Percentiles rank a stretch among this genome's conserved stretches.
phyloP scores from a whole-genome alignment of 2,113 vertebrate species.

The Lonchura striata region DNA sequence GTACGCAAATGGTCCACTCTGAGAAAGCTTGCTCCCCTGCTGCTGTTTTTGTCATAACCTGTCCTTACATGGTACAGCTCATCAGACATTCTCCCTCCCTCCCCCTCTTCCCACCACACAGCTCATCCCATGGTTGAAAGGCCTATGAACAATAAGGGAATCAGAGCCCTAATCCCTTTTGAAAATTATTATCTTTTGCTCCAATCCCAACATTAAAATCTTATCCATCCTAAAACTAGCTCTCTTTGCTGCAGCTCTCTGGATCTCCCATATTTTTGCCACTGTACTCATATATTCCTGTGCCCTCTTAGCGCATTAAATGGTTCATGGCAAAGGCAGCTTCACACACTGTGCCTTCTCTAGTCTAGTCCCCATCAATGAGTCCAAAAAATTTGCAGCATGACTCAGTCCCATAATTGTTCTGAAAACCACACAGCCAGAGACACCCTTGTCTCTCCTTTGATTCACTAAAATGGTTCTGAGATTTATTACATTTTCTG shows the following conservation, averaged over 20 bases:
- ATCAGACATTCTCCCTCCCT: neutral
- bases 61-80: neutral
- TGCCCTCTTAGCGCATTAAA: neutral
- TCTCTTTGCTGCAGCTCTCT: neutral
- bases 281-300: neutral
- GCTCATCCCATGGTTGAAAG: neutral
- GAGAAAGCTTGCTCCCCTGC: neutral
- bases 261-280: neutral
- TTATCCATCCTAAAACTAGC: neutral
- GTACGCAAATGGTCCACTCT: neutral
- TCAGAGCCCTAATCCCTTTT: neutral
- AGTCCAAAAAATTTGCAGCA: constrained; percentile 22
- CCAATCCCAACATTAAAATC: neutral
- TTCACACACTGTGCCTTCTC: neutral
- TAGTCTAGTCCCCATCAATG: constrained; percentile 1
- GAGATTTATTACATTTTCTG: constrained; percentile 57
- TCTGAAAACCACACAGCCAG: constrained; percentile 46
- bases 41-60: neutral
- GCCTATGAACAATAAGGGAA: neutral
- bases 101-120: neutral
- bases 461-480: constrained; percentile 65
- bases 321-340: neutral
- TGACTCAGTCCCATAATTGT: constrained; percentile 57
- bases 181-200: neutral
- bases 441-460: constrained; percentile 39